Percentiles rank a stretch among this genome's conserved stretches.
Conservation (phyloP, 2,113 vertebrate species). For the Pedetes capensis region DNA sequence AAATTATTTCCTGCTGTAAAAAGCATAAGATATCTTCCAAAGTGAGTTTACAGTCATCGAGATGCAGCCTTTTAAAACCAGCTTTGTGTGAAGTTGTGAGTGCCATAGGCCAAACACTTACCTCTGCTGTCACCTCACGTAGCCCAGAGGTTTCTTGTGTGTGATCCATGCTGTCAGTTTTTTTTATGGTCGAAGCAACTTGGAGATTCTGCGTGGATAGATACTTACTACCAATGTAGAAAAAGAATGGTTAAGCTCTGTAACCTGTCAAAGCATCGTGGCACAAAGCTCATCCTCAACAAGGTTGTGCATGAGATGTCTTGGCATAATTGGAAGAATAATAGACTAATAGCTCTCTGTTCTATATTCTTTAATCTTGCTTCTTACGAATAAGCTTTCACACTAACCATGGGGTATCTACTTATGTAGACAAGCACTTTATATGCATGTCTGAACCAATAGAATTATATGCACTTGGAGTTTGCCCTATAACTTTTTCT, state of each 20-base stretch:
- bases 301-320: background rate
- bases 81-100: rapidly evolving
- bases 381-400: background rate
- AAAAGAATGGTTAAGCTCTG: background rate
- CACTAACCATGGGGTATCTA: background rate
- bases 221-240: background rate
- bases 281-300: background rate
- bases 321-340: background rate
- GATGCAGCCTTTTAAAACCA: background rate
- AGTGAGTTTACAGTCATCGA: background rate
- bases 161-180: rapidly evolving
- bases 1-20: background rate
- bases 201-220: background rate
- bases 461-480: background rate
- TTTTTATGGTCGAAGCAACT: background rate
- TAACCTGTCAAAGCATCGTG: background rate
- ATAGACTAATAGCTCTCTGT: background rate
- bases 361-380: background rate
- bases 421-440: background rate
- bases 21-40: background rate
- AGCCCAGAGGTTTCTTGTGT: background rate
- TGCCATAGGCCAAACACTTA: too few relatives aligned
- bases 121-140: background rate
- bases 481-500: conserved; percentile 50
- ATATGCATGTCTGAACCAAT: background rate